Percentiles rank a stretch among this genome's conserved stretches.
Conservation (phyloP, 2,113 vertebrate species). For the Acanthisitta chloris region DNA sequence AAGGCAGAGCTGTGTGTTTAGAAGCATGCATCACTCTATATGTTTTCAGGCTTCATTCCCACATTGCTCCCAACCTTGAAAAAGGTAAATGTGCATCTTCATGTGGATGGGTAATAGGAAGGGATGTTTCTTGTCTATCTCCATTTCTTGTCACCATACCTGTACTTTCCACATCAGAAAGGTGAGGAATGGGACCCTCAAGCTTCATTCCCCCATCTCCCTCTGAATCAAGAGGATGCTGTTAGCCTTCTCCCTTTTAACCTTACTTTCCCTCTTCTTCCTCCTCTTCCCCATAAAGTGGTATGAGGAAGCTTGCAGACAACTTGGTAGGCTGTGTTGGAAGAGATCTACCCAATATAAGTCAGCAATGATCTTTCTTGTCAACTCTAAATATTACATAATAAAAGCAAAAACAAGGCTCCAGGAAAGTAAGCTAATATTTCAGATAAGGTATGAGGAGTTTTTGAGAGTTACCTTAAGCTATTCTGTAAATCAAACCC, state of each 20-base stretch:
- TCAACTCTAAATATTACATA: not conserved
- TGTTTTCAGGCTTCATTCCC: not conserved
- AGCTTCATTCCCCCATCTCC: not conserved
- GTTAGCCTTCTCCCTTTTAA: not conserved
- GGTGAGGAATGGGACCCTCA: not conserved
- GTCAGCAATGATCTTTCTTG: not conserved
- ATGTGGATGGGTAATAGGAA: not conserved
- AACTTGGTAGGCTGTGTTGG: not conserved
- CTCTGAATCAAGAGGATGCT: not conserved
- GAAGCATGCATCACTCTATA: not conserved
- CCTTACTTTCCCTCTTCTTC: not conserved
- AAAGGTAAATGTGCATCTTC: fast-evolving
- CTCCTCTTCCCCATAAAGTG: not conserved
- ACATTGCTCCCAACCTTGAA: not conserved
- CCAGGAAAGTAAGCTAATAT: not conserved
- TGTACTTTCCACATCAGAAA: not conserved
- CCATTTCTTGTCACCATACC: not conserved
- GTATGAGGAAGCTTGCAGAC: not conserved
- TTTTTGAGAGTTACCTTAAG: not conserved
- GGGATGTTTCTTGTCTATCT: not conserved
- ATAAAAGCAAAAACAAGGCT: not conserved
- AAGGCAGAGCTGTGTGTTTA: not conserved
- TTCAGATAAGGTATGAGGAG: not conserved
- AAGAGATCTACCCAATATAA: not conserved
- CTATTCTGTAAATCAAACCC: not conserved